Percentiles rank a stretch among this genome's conserved stretches.
Evolutionary conservation across 2,797 vertebrate genomes (phyloP).

Genomic region (Rhadinocentrus ornatus): DNA sequence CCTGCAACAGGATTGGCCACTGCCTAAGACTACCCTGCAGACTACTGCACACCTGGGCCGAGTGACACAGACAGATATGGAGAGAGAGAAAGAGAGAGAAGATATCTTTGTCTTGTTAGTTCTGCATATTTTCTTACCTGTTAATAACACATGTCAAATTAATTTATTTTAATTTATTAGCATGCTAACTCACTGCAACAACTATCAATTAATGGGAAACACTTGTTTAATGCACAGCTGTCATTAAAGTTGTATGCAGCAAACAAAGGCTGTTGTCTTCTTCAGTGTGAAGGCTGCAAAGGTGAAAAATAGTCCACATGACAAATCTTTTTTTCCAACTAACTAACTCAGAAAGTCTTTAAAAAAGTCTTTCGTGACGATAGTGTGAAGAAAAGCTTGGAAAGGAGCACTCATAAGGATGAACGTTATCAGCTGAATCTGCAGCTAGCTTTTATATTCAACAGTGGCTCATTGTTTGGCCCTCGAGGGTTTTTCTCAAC

Average conservation of each 20-base stretch:
- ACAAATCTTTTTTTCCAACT: no score
- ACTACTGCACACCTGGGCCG: constrained; percentile 59
- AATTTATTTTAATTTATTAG: neutral
- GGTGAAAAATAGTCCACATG: no score
- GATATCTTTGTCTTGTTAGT: constrained; percentile 20
- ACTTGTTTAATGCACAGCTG: neutral
- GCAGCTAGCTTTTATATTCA: neutral
- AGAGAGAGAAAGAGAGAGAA: constrained; percentile 1
- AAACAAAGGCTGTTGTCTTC: neutral
- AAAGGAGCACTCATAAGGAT: neutral
- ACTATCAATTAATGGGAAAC: no score
- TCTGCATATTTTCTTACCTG: neutral
- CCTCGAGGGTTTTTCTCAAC: neutral
- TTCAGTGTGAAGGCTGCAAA: no score
- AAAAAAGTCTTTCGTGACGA: no score
- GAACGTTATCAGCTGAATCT: neutral
- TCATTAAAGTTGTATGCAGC: neutral
- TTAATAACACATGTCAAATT: constrained; percentile 23
- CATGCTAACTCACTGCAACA: neutral
- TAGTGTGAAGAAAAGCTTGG: neutral
- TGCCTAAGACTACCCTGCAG: constrained; percentile 50
- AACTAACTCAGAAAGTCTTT: no score
- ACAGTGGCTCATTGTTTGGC: neutral
- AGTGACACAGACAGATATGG: constrained; percentile 12
- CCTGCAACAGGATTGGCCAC: constrained; percentile 68